Evolutionary conservation across 2,888 invertebrate species (phyloP).

Genomic region (Colostygia pectinataria): DNA sequence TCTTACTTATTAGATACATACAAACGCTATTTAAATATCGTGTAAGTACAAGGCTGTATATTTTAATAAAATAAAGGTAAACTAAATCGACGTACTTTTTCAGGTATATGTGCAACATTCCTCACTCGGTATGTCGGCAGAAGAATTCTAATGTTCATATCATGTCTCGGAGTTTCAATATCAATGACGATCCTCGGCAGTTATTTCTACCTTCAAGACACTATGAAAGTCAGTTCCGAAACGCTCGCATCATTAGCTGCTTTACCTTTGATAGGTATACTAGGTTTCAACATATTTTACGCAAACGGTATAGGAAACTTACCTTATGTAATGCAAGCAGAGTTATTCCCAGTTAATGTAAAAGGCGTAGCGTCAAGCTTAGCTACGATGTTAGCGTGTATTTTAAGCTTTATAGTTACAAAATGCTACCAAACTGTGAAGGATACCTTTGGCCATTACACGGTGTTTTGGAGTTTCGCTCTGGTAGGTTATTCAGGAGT

Average conservation of each 20-base stretch:
- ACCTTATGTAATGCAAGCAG: conserved; percentile 85
- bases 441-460: conserved; percentile 80
- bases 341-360: conserved; percentile 85
- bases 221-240: conserved; percentile 55
- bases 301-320: conserved; percentile 84
- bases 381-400: conserved; percentile 81
- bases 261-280: conserved; percentile 79
- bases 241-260: conserved; percentile 65
- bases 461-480: conserved; percentile 84
- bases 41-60: too few relatives aligned
- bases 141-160: conserved; percentile 77
- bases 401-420: conserved; percentile 82
- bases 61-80: too few relatives aligned
- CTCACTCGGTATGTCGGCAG: conserved; percentile 81
- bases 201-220: conserved; percentile 81
- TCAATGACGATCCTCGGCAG: conserved; percentile 75
- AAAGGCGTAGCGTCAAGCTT: conserved; percentile 84
- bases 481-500: conserved; percentile 79
- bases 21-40: background rate
- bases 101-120: conserved; percentile 73
- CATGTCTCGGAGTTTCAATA: conserved; percentile 79
- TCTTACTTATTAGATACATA: too few relatives aligned
- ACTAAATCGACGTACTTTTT: background rate
- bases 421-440: conserved; percentile 84
- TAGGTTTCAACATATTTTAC: conserved; percentile 83